Conservation (phyloP, 2,888 invertebrate genomes). For the Euclidia mi region DNA sequence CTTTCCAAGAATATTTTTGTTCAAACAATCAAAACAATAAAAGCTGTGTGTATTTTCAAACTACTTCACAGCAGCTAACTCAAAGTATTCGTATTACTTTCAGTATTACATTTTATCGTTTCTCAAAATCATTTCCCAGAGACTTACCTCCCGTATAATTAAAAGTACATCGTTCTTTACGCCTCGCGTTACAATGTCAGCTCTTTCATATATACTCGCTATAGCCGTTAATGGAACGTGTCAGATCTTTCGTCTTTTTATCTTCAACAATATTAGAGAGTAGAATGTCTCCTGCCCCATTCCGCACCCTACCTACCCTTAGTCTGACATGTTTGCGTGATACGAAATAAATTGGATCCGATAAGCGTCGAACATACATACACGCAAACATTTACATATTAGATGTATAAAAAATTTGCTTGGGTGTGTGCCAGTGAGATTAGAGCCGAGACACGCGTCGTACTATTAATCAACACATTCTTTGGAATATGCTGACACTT, state of each 20-base stretch:
- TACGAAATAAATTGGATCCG: conserved; percentile 20
- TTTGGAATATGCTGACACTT: too few relatives aligned
- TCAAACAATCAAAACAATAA: too few relatives aligned
- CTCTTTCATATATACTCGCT: background rate
- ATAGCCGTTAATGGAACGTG: background rate
- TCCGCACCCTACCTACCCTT: too few relatives aligned
- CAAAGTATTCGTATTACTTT: too few relatives aligned
- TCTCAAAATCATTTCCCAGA: too few relatives aligned
- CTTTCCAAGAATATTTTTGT: too few relatives aligned
- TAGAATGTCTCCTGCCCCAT: conserved; percentile 4
- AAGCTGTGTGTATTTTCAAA: too few relatives aligned
- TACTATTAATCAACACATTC: too few relatives aligned
- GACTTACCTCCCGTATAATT: background rate
- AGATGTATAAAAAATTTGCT: conserved; percentile 25
- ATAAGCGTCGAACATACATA: conserved; percentile 12
- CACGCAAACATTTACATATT: conserved; percentile 19
- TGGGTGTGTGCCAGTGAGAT: conserved; percentile 11
- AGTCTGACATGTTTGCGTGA: conserved; percentile 6
- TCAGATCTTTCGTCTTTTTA: conserved; percentile 12
- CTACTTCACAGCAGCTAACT: too few relatives aligned
- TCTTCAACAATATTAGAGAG: conserved; percentile 18
- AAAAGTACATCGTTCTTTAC: too few relatives aligned
- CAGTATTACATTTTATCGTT: too few relatives aligned
- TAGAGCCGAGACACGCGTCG: too few relatives aligned
- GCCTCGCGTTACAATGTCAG: background rate